phyloP scores from a whole-genome alignment of 2,888 invertebrate species.

The Plebejus argus region DNA sequence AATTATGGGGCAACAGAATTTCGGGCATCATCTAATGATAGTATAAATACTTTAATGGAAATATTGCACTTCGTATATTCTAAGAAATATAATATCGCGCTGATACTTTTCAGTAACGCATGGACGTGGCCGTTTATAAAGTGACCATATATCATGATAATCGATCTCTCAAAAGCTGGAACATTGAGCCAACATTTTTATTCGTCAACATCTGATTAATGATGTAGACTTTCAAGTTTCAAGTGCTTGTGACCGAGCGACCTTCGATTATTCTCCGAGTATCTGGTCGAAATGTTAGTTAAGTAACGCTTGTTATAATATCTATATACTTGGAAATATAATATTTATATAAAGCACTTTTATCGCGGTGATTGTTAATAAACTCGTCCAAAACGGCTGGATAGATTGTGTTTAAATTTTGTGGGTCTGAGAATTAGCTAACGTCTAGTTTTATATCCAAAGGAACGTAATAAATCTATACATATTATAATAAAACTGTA shows the following conservation, averaged over 20 bases:
- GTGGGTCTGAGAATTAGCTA: too few species aligned
- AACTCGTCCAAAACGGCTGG: too few species aligned
- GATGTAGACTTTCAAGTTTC: slow-evolving; percentile 11
- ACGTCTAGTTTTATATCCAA: too few species aligned
- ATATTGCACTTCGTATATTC: neutral
- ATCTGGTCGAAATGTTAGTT: neutral
- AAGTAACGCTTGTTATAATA: neutral
- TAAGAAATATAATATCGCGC: neutral
- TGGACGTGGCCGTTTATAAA: slow-evolving; percentile 3
- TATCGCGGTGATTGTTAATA: too few species aligned
- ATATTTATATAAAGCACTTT: too few species aligned
- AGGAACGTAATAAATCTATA: too few species aligned
- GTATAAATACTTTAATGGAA: neutral
- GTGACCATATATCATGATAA: slow-evolving; percentile 22
- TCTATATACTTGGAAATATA: too few species aligned
- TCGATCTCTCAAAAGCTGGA: slow-evolving; percentile 10
- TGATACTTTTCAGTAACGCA: neutral
- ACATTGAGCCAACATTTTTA: slow-evolving; percentile 26
- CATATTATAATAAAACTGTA: too few species aligned
- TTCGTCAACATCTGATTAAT: slow-evolving; percentile 28
- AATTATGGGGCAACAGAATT: too few species aligned
- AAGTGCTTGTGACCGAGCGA: neutral
- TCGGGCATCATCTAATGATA: too few species aligned
- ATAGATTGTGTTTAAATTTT: too few species aligned
- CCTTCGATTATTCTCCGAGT: slow-evolving; percentile 14